A percentile compares a stretch with the other conserved stretches of the same genome.
Evolutionary conservation across 2,797 vertebrate species (phyloP).

Genomic region (Graptemys geographica): DNA sequence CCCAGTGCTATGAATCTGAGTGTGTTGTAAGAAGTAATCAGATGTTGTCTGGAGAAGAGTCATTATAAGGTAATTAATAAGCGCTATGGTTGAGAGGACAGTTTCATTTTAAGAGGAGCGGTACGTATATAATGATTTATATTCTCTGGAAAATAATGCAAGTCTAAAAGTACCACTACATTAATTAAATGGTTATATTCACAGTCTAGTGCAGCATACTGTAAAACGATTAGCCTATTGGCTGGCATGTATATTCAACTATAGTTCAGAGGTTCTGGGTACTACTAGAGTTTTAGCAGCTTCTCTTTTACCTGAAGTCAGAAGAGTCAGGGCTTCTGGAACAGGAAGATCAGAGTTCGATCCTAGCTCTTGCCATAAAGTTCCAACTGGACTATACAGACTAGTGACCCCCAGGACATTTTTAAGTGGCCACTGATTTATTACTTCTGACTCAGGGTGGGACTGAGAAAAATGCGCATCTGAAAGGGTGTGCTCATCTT

Average conservation of each 20-base stretch:
- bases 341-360: not conserved
- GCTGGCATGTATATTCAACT: not conserved
- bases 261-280: not conserved
- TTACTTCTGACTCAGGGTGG: not conserved
- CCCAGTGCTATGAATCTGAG: not conserved
- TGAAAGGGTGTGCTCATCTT: too few species aligned
- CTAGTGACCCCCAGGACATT: not conserved
- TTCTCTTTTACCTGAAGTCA: not conserved
- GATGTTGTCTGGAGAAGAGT: not conserved
- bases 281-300: not conserved
- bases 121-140: not conserved
- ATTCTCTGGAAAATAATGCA: not conserved
- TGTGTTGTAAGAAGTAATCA: not conserved
- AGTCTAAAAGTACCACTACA: not conserved
- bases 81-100: not conserved
- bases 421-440: not conserved
- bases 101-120: not conserved
- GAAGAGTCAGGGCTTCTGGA: not conserved
- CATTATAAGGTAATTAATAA: not conserved
- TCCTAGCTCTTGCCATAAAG: not conserved
- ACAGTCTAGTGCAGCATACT: not conserved
- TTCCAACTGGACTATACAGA: too few species aligned
- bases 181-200: not conserved
- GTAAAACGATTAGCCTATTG: too few species aligned
- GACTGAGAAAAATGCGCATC: not conserved